These are phyloP conservation scores for Euborellia annulipes DNA, from an alignment of 1,140 invertebrate genomes.

Conservation along the genomic window DNA sequence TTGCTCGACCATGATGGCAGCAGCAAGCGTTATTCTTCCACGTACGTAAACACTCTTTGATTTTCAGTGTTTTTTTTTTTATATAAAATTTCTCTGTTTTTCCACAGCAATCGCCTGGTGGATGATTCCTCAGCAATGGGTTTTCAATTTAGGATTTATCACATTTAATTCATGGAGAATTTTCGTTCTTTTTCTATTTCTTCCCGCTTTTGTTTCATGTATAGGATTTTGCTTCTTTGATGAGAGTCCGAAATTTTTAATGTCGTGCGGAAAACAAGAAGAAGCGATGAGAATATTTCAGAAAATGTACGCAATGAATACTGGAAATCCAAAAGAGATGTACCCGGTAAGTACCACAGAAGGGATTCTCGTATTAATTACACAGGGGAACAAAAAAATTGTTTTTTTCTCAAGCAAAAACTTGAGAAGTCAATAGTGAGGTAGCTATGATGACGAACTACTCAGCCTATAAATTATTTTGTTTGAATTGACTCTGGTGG, in stretches of 20 bases:
- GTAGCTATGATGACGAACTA: too few relatives aligned
- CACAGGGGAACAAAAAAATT: too few relatives aligned
- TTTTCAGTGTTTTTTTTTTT: too few relatives aligned
- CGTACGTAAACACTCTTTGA: constrained; percentile 19
- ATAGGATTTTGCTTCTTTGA: constrained; percentile 14
- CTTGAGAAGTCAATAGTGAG: too few relatives aligned
- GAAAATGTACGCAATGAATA: constrained; percentile 42
- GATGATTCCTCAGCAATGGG: constrained; percentile 30
- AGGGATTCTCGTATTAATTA: too few relatives aligned
- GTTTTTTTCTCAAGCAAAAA: too few relatives aligned
- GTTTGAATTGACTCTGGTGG: too few relatives aligned
- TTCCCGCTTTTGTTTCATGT: not conserved
- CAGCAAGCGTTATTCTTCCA: constrained; percentile 24
- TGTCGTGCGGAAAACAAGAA: constrained; percentile 49
- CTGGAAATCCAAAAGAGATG: constrained; percentile 35
- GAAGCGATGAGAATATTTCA: constrained; percentile 44
- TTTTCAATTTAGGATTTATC: constrained; percentile 19
- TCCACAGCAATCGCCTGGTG: constrained; percentile 36
- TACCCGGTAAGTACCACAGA: constrained; percentile 55
- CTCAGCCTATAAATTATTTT: too few relatives aligned
- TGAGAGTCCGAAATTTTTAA: constrained; percentile 65
- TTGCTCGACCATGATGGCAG: constrained; percentile 34
- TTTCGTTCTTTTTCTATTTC: constrained; percentile 38
- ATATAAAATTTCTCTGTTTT: too few relatives aligned
- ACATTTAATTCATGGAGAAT: constrained; percentile 54